Evolutionary conservation across 2,113 vertebrate genomes (phyloP).

Genomic region (Dasyprocta punctata): DNA sequence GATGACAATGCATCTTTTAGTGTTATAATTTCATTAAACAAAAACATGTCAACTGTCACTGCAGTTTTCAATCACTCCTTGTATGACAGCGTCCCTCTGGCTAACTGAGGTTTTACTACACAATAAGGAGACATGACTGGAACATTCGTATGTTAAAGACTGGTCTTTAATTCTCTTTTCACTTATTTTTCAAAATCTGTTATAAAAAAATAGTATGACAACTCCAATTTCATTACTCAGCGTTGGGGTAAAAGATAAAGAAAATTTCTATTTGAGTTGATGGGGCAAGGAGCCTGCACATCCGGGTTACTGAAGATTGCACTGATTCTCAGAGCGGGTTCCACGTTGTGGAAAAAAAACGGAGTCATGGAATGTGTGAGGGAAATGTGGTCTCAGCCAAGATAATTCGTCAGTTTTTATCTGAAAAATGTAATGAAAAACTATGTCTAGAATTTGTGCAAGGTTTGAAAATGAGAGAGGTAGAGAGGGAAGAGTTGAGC

Average conservation of each 20-base stretch:
- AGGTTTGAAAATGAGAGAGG: background rate
- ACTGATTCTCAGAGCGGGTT: slow-evolving; percentile 75
- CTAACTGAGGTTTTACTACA: background rate
- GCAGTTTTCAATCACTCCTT: background rate
- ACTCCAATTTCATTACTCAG: background rate
- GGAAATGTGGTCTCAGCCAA: slow-evolving; percentile 72
- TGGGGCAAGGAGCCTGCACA: background rate
- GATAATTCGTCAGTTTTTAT: slow-evolving; percentile 18
- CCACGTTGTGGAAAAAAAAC: slow-evolving; percentile 75
- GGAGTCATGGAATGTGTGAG: slow-evolving; percentile 69
- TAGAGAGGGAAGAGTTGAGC: background rate
- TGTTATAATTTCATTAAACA: background rate
- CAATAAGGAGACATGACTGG: background rate
- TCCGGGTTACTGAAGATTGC: slow-evolving; percentile 43
- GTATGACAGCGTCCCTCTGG: background rate
- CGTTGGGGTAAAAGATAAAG: background rate
- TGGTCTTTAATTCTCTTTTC: background rate
- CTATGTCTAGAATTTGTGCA: background rate
- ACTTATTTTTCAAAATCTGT: background rate
- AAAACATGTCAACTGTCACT: background rate
- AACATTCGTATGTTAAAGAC: background rate
- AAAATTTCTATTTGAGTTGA: background rate
- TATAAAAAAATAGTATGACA: background rate
- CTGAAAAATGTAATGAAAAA: slow-evolving; percentile 44
- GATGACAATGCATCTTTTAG: background rate